Conservation (phyloP, 2,888 invertebrate species). For the Oligia strigilis region DNA sequence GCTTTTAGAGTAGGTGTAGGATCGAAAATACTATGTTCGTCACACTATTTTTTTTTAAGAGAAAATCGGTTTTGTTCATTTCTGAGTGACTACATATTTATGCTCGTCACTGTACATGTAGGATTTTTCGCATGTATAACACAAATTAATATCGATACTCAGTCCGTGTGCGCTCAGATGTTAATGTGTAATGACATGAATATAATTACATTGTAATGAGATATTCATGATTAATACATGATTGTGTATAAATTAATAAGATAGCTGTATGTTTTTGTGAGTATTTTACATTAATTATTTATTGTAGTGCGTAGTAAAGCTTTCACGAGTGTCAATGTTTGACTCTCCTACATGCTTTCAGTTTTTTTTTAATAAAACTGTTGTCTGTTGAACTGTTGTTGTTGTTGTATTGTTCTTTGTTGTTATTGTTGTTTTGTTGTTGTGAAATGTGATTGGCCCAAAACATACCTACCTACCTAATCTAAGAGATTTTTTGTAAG, state of each 20-base stretch:
- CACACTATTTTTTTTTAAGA: neutral
- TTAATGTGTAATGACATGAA: constrained; percentile 63
- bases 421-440: too few relatives aligned
- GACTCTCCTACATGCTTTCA: too few relatives aligned
- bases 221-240: constrained; percentile 50
- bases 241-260: constrained; percentile 37
- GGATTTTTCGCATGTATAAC: constrained; percentile 28
- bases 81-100: neutral
- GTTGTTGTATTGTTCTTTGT: too few relatives aligned
- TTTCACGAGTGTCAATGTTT: neutral
- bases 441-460: neutral
- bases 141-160: constrained; percentile 59
- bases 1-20: neutral
- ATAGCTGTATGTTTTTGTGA: constrained; percentile 33
- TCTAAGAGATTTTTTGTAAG: neutral
- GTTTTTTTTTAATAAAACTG: neutral
- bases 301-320: too few relatives aligned
- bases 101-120: neutral
- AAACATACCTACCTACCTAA: neutral
- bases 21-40: neutral
- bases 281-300: constrained; percentile 37
- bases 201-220: constrained; percentile 62
- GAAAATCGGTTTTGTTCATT: too few relatives aligned
- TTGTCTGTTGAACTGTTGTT: too few relatives aligned
- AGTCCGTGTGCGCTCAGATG: constrained; percentile 44